Conservation (phyloP, 2,888 invertebrate species). For the Synergus gifuensis region DNA sequence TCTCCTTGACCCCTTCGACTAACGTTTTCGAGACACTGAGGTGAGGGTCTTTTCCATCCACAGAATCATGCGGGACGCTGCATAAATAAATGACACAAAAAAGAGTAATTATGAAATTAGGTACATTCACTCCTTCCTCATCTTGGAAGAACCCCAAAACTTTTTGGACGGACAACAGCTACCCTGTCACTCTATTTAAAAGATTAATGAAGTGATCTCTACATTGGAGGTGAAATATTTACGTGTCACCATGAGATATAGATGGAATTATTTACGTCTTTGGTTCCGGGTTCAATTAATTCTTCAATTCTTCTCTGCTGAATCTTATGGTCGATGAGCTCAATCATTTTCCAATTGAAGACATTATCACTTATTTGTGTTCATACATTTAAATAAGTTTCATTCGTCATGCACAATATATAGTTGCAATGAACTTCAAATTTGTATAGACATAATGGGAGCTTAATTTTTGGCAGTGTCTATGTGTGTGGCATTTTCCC, state of each 20-base stretch:
- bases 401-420: neutral
- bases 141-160: neutral
- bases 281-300: conserved; percentile 1
- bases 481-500: too few relatives aligned
- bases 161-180: neutral
- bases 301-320: neutral
- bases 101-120: conserved; percentile 10
- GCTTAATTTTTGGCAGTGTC: too few relatives aligned
- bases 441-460: too few relatives aligned
- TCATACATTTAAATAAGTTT: neutral
- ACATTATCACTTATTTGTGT: neutral
- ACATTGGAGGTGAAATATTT: neutral
- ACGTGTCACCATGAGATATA: neutral
- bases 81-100: conserved; percentile 13
- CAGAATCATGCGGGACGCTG: neutral
- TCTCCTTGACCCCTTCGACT: neutral
- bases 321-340: neutral
- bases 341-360: neutral
- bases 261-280: neutral
- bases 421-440: neutral
- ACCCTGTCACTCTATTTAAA: conserved; percentile 3
- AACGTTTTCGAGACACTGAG: conserved; percentile 13
- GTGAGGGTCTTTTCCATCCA: neutral
- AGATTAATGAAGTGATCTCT: neutral
- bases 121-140: neutral